Conservation (phyloP, 2,797 vertebrate species). For the Lophotriccus pileatus region DNA sequence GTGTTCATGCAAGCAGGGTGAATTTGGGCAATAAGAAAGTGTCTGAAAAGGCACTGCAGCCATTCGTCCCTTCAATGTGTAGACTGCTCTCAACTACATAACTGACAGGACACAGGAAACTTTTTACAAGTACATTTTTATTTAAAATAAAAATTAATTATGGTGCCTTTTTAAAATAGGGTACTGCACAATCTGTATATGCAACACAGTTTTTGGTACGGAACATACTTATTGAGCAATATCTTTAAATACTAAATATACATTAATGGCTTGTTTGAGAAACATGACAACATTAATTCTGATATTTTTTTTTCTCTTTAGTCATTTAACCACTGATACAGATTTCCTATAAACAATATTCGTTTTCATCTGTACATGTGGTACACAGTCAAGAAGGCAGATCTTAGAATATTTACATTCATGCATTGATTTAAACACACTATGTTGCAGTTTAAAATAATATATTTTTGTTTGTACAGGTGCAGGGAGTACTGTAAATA, state of each 20-base stretch:
- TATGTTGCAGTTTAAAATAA: slow-evolving; percentile 69
- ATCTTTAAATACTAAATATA: slow-evolving; percentile 85
- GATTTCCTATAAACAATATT: slow-evolving; percentile 78
- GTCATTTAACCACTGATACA: slow-evolving; percentile 70
- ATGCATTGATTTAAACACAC: slow-evolving; percentile 82
- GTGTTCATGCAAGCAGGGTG: neutral
- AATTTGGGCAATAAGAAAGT: neutral
- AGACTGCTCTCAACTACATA: neutral
- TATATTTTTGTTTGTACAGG: slow-evolving; percentile 71
- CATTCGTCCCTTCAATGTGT: neutral
- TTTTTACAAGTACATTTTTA: slow-evolving; percentile 89
- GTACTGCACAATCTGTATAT: slow-evolving; percentile 78
- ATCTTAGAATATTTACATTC: slow-evolving; percentile 88
- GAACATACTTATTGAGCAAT: slow-evolving; percentile 84
- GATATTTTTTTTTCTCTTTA: slow-evolving; percentile 54
- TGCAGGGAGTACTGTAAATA: slow-evolving; percentile 64
- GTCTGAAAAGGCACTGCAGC: neutral
- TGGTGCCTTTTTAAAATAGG: slow-evolving; percentile 80
- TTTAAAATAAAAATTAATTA: slow-evolving; percentile 95
- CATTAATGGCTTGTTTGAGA: slow-evolving; percentile 86
- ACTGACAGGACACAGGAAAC: neutral
- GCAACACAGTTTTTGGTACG: slow-evolving; percentile 80
- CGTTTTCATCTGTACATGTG: slow-evolving; percentile 76
- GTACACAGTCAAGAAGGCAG: slow-evolving; percentile 87
- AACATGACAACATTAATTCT: slow-evolving; percentile 80